Evolutionary conservation across 2,888 invertebrate genomes (phyloP).

Genomic region (Dysmachus trigonus): DNA sequence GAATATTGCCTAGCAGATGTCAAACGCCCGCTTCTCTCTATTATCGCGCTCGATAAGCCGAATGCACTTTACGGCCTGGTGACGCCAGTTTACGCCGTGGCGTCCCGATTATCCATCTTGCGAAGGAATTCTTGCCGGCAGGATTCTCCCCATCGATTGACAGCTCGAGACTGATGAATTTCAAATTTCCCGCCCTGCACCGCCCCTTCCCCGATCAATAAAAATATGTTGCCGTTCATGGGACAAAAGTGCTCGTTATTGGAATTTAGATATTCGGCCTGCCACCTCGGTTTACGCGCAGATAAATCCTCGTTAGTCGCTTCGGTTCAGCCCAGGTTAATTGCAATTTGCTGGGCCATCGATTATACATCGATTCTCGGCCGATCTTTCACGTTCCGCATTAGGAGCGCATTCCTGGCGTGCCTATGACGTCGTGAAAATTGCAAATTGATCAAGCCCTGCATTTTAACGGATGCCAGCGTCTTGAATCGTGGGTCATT

Average conservation of each 20-base stretch:
- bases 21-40: conserved; percentile 22
- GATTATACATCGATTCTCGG: not conserved
- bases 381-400: not conserved
- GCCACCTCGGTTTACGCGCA: not conserved
- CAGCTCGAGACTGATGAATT: conserved; percentile 29
- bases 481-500: conserved; percentile 18
- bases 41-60: conserved; percentile 23
- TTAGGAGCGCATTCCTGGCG: not conserved
- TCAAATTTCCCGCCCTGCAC: conserved; percentile 17
- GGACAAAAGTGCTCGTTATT: conserved; percentile 25
- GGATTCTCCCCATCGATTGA: not conserved
- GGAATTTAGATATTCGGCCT: conserved; percentile 12
- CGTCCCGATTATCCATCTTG: not conserved
- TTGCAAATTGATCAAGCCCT: conserved; percentile 15
- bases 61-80: conserved; percentile 15
- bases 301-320: conserved; percentile 8
- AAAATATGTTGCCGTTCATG: not conserved
- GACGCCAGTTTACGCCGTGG: not conserved
- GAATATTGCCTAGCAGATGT: conserved; percentile 37
- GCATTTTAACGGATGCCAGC: not conserved
- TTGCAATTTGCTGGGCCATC: conserved; percentile 22
- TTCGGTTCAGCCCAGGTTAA: not conserved
- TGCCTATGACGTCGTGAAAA: not conserved
- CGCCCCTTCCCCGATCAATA: not conserved
- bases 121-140: not conserved